These are phyloP conservation scores for Anisognathus igniventris DNA, from an alignment of 2,797 vertebrate genomes.

Conservation along the genomic window DNA sequence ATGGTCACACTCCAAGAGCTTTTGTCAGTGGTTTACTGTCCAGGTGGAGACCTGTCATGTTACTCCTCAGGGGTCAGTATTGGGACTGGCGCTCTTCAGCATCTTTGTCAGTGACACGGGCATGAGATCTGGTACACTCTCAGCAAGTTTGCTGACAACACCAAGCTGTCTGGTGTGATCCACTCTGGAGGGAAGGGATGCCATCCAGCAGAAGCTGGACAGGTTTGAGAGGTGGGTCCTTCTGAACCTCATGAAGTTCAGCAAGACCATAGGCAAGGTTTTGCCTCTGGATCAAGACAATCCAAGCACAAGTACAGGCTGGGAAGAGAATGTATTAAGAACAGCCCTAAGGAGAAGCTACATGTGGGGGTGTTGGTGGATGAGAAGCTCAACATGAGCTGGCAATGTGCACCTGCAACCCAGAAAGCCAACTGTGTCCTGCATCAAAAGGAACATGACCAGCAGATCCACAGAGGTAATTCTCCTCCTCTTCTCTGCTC, in stretches of 20 bases:
- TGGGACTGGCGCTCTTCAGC: not conserved
- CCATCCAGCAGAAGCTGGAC: not conserved
- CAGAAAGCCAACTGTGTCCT: not conserved
- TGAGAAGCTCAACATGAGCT: not conserved
- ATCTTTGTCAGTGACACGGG: not conserved
- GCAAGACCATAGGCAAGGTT: not conserved
- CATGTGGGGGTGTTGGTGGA: fast-evolving
- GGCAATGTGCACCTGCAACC: not conserved
- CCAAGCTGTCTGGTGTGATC: not conserved
- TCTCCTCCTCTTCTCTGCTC: not conserved
- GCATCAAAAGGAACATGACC: not conserved
- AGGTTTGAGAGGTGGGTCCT: not conserved
- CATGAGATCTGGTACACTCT: not conserved
- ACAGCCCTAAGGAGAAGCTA: not conserved
- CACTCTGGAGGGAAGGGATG: not conserved
- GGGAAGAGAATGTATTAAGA: not conserved
- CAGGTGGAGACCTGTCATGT: not conserved
- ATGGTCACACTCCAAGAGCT: not conserved
- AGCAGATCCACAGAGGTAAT: not conserved
- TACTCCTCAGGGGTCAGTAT: not conserved
- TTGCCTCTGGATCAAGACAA: not conserved
- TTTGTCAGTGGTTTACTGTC: not conserved
- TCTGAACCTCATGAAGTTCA: not conserved
- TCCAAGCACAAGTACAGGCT: not conserved
- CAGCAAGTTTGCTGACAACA: not conserved